A percentile compares a stretch with the other conserved stretches of the same genome.
phyloP scores from a whole-genome alignment of 2,113 vertebrate genomes.

The Microcebus griseorufus region DNA sequence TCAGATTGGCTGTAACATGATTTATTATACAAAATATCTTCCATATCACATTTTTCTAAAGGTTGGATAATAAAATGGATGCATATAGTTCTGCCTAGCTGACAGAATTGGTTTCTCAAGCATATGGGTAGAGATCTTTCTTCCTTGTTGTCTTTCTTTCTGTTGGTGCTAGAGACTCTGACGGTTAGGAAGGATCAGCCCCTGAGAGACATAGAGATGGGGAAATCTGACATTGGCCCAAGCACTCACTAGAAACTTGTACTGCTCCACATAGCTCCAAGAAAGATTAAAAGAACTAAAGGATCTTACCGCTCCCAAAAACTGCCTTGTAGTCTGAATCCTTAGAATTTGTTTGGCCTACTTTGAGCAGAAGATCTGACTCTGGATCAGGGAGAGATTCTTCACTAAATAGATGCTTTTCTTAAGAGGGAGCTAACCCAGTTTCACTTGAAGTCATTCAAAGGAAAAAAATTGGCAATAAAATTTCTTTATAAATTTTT shows the following conservation, averaged over 20 bases:
- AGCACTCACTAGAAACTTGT: background rate
- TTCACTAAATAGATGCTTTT: constrained; percentile 15
- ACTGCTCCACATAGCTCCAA: background rate
- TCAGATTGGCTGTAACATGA: background rate
- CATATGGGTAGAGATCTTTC: background rate
- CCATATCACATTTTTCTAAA: constrained; percentile 7
- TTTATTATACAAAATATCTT: constrained; percentile 40
- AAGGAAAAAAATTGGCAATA: background rate
- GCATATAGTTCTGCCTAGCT: background rate
- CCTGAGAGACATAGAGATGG: background rate
- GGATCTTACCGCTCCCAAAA: background rate
- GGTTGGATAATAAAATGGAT: background rate
- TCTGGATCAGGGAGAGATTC: background rate
- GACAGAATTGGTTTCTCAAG: background rate
- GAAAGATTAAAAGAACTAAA: background rate
- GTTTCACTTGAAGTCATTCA: background rate
- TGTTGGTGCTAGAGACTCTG: background rate
- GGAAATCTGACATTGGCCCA: background rate
- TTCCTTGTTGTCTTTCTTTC: background rate
- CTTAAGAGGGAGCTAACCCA: background rate
- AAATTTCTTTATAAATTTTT: background rate
- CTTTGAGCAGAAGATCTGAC: background rate
- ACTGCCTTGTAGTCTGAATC: background rate
- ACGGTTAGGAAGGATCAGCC: background rate
- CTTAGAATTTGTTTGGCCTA: background rate